Evolutionary conservation across 1,140 invertebrate genomes (phyloP).

Genomic region (Drosophila paulistorum): DNA sequence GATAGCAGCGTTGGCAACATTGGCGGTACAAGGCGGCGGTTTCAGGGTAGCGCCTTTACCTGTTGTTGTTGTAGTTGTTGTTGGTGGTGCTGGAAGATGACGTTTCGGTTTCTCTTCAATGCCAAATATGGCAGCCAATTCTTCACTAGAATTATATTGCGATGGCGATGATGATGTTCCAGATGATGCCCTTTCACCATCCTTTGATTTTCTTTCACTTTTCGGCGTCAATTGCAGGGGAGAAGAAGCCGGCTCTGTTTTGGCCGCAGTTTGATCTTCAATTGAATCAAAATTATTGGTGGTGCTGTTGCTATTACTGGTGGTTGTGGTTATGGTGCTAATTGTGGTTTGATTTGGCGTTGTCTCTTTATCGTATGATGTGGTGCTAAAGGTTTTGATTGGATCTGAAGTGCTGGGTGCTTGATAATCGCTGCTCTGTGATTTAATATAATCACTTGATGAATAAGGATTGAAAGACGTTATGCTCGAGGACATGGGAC

Average conservation of each 20-base stretch:
- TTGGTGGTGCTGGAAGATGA: slow-evolving; percentile 20
- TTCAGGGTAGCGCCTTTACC: slow-evolving; percentile 63
- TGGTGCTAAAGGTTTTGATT: slow-evolving; percentile 82
- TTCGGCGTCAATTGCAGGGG: slow-evolving; percentile 67
- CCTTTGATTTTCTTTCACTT: neutral
- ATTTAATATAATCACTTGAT: slow-evolving; percentile 82
- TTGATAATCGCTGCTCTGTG: slow-evolving; percentile 79
- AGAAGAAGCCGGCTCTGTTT: slow-evolving; percentile 55
- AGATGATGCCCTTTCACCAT: slow-evolving; percentile 42
- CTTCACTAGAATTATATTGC: slow-evolving; percentile 86
- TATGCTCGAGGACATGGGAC: slow-evolving; percentile 77
- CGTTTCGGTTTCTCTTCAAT: slow-evolving; percentile 69
- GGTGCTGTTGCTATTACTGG: slow-evolving; percentile 45
- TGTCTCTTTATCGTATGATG: slow-evolving; percentile 77
- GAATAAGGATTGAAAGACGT: slow-evolving; percentile 82
- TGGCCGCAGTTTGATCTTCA: slow-evolving; percentile 36
- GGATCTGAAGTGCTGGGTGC: slow-evolving; percentile 80
- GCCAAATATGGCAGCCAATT: slow-evolving; percentile 85
- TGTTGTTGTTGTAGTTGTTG: slow-evolving; percentile 55
- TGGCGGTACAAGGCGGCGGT: slow-evolving; percentile 26
- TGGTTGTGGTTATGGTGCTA: slow-evolving; percentile 49
- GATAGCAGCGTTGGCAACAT: slow-evolving; percentile 34
- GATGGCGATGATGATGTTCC: slow-evolving; percentile 77
- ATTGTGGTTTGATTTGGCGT: slow-evolving; percentile 67
- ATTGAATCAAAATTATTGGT: slow-evolving; percentile 43